Conservation (phyloP, 2,797 vertebrate genomes). For the Bufotes viridis region DNA sequence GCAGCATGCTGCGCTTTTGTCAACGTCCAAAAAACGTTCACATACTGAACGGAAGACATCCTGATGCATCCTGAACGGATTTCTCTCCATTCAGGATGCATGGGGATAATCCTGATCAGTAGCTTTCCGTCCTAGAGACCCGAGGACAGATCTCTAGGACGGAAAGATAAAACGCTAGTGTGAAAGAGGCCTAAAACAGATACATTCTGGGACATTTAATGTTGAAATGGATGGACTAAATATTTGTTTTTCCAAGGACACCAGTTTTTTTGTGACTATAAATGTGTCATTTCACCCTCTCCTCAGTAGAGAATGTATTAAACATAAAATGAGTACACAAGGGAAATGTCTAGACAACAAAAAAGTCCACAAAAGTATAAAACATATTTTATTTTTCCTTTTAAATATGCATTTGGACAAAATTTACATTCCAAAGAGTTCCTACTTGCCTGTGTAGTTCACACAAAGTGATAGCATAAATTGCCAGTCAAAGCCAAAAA, state of each 20-base stretch:
- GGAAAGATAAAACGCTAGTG: too few species aligned
- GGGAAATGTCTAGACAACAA: neutral
- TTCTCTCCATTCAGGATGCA: too few species aligned
- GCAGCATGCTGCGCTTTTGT: too few species aligned
- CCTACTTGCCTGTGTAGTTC: neutral
- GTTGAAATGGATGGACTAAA: neutral
- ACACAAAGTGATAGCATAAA: neutral
- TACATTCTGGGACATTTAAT: neutral
- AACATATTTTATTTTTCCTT: neutral
- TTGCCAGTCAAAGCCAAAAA: neutral
- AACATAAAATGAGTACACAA: neutral
- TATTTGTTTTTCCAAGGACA: neutral
- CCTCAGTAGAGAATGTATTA: neutral
- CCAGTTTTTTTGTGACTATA: neutral
- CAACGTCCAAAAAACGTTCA: too few species aligned
- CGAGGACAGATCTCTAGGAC: too few species aligned
- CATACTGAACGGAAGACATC: too few species aligned
- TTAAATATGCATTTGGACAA: neutral
- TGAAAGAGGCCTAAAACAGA: too few species aligned
- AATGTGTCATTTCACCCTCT: neutral
- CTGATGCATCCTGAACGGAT: too few species aligned
- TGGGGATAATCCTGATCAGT: too few species aligned
- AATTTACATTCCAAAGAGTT: slow-evolving; percentile 20
- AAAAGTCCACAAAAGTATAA: neutral
- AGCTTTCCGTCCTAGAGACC: too few species aligned